A percentile compares a stretch with the other conserved stretches of the same genome.
Evolutionary conservation across 2,113 vertebrate genomes (phyloP).

Genomic region (Trachemys scripta): DNA sequence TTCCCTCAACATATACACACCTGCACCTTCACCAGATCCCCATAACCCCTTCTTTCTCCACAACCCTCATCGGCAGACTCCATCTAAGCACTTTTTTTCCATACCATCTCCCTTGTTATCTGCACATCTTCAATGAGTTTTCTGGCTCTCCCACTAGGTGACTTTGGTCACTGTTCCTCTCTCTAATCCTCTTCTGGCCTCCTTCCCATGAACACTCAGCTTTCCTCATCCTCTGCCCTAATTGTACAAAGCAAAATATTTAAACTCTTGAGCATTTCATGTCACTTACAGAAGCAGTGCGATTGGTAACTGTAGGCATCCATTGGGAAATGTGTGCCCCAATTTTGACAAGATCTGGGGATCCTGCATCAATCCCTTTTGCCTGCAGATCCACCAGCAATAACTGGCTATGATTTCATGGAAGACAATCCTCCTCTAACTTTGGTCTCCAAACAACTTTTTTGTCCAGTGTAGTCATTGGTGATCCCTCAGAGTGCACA

Average conservation of each 20-base stretch:
- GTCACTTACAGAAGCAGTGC: neutral
- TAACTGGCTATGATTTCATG: too few relatives aligned
- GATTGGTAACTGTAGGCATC: neutral
- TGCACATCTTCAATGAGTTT: neutral
- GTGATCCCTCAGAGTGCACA: neutral
- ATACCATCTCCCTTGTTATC: neutral
- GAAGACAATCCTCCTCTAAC: too few relatives aligned
- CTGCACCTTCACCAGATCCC: neutral
- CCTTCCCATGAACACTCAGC: neutral
- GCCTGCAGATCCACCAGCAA: too few relatives aligned
- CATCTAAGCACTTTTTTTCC: neutral
- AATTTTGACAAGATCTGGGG: too few relatives aligned
- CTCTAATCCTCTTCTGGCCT: neutral
- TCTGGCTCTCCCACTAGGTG: neutral
- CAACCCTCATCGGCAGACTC: neutral
- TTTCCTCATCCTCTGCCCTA: neutral
- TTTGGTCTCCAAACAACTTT: neutral
- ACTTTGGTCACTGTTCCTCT: neutral
- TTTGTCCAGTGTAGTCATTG: neutral
- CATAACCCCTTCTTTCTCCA: neutral
- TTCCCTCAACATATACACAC: too few relatives aligned
- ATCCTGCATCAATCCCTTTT: too few relatives aligned
- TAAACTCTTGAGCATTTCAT: neutral
- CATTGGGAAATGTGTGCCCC: too few relatives aligned
- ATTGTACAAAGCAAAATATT: neutral